phyloP scores from a whole-genome alignment of 2,888 invertebrate species.

The Iselma pallidipennis region DNA sequence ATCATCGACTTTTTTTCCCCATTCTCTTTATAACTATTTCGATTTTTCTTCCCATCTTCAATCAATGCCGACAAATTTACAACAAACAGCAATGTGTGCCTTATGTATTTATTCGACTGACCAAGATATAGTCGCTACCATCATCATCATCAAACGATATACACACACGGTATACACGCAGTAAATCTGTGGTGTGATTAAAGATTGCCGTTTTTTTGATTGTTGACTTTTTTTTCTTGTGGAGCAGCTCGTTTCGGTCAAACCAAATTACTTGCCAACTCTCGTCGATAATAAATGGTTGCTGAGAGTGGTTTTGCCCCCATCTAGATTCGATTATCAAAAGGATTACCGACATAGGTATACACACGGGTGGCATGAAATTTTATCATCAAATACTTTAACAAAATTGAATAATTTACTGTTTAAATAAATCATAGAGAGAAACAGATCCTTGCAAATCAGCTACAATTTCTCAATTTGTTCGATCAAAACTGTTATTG shows the following conservation, averaged over 20 bases:
- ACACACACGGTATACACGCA: background rate
- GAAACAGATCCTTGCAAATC: too few relatives aligned
- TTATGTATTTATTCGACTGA: background rate
- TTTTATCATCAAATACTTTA: background rate
- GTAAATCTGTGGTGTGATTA: conserved; percentile 12
- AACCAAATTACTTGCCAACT: conserved; percentile 19
- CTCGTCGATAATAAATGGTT: conserved; percentile 18
- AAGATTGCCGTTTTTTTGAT: conserved; percentile 16
- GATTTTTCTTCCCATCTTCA: conserved; percentile 5
- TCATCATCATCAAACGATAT: background rate
- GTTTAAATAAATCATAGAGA: too few relatives aligned
- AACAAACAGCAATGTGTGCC: background rate
- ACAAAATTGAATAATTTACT: too few relatives aligned
- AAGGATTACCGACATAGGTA: background rate
- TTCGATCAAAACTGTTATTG: too few relatives aligned
- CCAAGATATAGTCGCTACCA: background rate
- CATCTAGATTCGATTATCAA: conserved; percentile 19
- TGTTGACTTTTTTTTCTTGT: conserved; percentile 11
- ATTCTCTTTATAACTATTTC: conserved; percentile 19
- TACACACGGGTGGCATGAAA: background rate
- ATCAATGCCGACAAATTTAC: background rate
- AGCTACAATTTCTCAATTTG: too few relatives aligned
- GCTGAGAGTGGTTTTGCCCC: conserved; percentile 22
- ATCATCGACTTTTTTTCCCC: conserved; percentile 30
- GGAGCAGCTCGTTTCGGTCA: conserved; percentile 9